These are phyloP conservation scores for Bryconaethiops microstoma DNA, from an alignment of 2,797 vertebrate genomes.

Conservation along the genomic window DNA sequence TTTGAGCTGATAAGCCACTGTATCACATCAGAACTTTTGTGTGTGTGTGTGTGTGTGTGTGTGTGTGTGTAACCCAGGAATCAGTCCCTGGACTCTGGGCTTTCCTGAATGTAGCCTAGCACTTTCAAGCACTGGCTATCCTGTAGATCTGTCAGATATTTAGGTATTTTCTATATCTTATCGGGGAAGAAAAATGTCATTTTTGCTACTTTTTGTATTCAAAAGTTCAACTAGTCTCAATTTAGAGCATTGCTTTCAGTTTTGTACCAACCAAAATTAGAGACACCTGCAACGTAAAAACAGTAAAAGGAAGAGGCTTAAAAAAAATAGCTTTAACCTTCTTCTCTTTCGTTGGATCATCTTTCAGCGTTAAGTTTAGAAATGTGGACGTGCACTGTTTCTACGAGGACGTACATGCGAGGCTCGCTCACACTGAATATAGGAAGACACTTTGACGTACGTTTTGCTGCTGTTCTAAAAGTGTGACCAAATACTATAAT, in stretches of 20 bases:
- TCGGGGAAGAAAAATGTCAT: constrained; percentile 53
- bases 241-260: constrained; percentile 69
- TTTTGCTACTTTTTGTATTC: constrained; percentile 80
- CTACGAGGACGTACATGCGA: constrained; percentile 16
- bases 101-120: constrained; percentile 27
- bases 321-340: constrained; percentile 69
- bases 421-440: constrained; percentile 28
- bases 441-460: constrained; percentile 60
- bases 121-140: constrained; percentile 30
- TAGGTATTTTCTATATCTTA: constrained; percentile 60
- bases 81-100: constrained; percentile 45
- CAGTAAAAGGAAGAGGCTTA: constrained; percentile 62
- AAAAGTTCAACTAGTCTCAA: constrained; percentile 64
- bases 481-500: constrained; percentile 79
- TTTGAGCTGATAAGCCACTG: constrained; percentile 31
- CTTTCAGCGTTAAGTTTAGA: constrained; percentile 21
- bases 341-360: constrained; percentile 41
- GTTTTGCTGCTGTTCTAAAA: constrained; percentile 57
- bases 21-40: constrained; percentile 27
- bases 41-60: no score
- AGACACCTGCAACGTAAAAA: constrained; percentile 51
- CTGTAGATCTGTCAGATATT: constrained; percentile 46
- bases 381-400: constrained; percentile 48
- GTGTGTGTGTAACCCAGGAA: constrained; percentile 34
- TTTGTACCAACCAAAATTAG: constrained; percentile 59